These are phyloP conservation scores for Cyrtonyx montezumae DNA, from an alignment of 2,113 vertebrate species.

Conservation along the genomic window DNA sequence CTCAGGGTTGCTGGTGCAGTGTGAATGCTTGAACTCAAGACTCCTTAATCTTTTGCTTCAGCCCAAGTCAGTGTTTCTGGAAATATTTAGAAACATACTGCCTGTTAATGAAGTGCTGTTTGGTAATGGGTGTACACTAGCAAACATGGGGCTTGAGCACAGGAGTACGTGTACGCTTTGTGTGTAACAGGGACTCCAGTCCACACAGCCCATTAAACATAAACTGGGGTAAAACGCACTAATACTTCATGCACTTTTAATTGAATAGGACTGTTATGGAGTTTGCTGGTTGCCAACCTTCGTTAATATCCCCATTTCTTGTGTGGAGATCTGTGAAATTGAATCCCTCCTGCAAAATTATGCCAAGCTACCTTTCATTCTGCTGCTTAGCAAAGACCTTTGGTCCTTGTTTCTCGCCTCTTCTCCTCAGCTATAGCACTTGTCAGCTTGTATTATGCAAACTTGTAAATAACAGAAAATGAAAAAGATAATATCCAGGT, in stretches of 20 bases:
- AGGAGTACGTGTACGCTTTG: not conserved
- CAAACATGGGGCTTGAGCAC: not conserved
- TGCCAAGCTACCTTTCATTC: conserved; percentile 15
- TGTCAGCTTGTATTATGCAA: conserved; percentile 28
- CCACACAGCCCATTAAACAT: not conserved
- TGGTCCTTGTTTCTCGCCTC: conserved; percentile 34
- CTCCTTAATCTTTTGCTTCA: not conserved
- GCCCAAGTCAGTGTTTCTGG: not conserved
- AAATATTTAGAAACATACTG: not conserved
- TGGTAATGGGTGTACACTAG: not conserved
- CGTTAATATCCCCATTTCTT: not conserved
- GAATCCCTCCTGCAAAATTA: conserved; percentile 1
- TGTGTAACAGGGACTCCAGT: not conserved
- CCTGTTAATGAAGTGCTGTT: not conserved
- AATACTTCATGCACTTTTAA: not conserved
- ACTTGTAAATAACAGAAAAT: conserved; percentile 25
- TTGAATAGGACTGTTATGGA: not conserved
- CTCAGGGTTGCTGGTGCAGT: not conserved
- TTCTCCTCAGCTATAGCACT: conserved; percentile 17
- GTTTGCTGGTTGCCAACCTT: not conserved
- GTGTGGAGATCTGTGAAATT: not conserved
- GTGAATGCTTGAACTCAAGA: not conserved
- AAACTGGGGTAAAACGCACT: not conserved
- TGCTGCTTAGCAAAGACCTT: conserved; percentile 50
- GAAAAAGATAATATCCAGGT: conserved; percentile 5